Conservation (phyloP, 2,113 vertebrate species). For the Rissa tridactyla region DNA sequence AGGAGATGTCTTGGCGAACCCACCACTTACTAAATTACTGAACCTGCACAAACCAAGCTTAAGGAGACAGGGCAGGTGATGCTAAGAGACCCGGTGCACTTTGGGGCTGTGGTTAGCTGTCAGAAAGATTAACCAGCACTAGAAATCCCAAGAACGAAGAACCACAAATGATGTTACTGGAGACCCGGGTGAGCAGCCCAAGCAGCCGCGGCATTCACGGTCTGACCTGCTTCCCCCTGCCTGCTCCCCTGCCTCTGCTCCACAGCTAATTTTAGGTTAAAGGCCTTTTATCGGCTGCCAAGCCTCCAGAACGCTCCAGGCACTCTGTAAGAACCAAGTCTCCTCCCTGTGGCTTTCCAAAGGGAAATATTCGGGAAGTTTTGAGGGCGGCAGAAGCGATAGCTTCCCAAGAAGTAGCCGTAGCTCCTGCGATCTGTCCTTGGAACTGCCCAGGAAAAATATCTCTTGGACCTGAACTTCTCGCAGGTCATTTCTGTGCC, state of each 20-base stretch:
- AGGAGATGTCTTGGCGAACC: neutral
- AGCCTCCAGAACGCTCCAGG: neutral
- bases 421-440: neutral
- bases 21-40: neutral
- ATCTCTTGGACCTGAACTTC: neutral
- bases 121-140: neutral
- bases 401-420: rapidly evolving
- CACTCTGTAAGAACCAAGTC: neutral
- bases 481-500: neutral
- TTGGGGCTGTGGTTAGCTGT: neutral
- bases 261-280: neutral
- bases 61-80: neutral
- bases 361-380: neutral
- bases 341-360: rapidly evolving
- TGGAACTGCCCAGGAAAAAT: neutral
- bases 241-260: neutral
- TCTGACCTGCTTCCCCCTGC: neutral
- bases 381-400: neutral
- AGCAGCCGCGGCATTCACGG: rapidly evolving
- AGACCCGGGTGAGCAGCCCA: rapidly evolving
- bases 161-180: neutral
- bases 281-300: neutral
- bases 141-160: neutral
- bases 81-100: neutral
- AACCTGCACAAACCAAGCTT: neutral